Conservation (phyloP, 2,113 vertebrate genomes). For the Sminthopsis crassicaudata region DNA sequence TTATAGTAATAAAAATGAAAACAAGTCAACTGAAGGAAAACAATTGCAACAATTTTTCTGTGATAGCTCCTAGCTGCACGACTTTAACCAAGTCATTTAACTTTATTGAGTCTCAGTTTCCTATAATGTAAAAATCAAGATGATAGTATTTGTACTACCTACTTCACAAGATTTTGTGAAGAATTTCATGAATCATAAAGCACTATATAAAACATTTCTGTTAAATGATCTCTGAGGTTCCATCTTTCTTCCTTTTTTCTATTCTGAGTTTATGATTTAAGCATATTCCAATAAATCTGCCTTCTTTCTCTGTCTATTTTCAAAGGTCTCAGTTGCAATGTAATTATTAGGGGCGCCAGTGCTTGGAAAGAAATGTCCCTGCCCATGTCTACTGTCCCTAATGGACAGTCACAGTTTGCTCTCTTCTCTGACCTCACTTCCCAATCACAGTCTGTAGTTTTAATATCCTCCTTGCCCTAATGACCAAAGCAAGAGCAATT, state of each 20-base stretch:
- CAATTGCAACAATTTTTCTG: neutral
- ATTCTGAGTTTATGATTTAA: slow-evolving; percentile 39
- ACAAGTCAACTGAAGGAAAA: neutral
- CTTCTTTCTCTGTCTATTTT: slow-evolving; percentile 20
- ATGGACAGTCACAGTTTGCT: neutral
- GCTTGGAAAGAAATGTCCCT: slow-evolving; percentile 18
- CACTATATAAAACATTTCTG: neutral
- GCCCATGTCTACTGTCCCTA: neutral
- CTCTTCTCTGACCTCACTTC: neutral
- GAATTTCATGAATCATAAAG: neutral
- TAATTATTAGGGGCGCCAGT: neutral
- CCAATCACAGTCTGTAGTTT: neutral
- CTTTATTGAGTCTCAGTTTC: neutral
- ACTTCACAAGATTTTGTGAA: neutral
- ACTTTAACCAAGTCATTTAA: neutral
- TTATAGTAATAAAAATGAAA: neutral
- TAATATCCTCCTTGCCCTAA: neutral
- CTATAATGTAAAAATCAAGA: neutral
- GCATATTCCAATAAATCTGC: neutral
- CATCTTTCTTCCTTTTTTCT: neutral
- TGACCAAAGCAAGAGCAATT: slow-evolving; percentile 11
- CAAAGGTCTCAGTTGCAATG: neutral
- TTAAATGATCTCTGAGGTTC: neutral
- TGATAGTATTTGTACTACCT: neutral
- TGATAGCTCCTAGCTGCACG: neutral